These are phyloP conservation scores for Phalacrocorax pelagicus DNA, from an alignment of 2,113 vertebrate genomes.

Conservation along the genomic window DNA sequence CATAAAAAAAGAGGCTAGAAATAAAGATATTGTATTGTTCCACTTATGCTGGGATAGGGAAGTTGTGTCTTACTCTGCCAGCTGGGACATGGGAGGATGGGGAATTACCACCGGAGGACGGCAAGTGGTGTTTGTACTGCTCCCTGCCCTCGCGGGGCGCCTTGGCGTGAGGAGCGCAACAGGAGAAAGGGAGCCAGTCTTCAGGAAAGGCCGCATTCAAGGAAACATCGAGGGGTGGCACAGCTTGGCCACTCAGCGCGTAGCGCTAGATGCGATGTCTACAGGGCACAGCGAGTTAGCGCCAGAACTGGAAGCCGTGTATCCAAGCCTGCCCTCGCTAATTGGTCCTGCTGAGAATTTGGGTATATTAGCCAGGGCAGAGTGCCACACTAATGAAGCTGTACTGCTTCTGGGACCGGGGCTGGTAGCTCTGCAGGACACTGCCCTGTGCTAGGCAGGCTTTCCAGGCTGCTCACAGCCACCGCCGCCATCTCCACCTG, in stretches of 20 bases:
- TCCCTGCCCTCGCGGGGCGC: rapidly evolving
- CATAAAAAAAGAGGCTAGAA: neutral
- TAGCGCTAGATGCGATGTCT: neutral
- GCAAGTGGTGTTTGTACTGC: rapidly evolving
- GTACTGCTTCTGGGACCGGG: neutral
- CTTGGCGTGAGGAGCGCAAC: rapidly evolving
- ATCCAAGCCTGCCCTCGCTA: neutral
- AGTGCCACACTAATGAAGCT: constrained; percentile 18
- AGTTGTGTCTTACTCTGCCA: neutral
- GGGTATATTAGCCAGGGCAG: neutral
- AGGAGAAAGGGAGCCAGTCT: neutral
- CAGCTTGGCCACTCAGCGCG: neutral
- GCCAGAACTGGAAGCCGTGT: neutral
- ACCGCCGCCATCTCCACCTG: rapidly evolving
- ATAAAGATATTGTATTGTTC: neutral
- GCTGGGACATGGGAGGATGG: neutral
- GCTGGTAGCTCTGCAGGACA: neutral
- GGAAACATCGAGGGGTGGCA: neutral
- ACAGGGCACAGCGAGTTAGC: neutral
- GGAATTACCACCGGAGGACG: neutral
- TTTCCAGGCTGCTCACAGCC: neutral
- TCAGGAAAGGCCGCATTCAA: neutral
- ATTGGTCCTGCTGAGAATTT: constrained; percentile 30
- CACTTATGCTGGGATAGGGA: neutral
- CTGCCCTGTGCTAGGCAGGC: neutral